A percentile compares a stretch with the other conserved stretches of the same genome.
These are phyloP conservation scores for Lumbricus terrestris DNA, from an alignment of 2,888 invertebrate species.

Conservation along the genomic window DNA sequence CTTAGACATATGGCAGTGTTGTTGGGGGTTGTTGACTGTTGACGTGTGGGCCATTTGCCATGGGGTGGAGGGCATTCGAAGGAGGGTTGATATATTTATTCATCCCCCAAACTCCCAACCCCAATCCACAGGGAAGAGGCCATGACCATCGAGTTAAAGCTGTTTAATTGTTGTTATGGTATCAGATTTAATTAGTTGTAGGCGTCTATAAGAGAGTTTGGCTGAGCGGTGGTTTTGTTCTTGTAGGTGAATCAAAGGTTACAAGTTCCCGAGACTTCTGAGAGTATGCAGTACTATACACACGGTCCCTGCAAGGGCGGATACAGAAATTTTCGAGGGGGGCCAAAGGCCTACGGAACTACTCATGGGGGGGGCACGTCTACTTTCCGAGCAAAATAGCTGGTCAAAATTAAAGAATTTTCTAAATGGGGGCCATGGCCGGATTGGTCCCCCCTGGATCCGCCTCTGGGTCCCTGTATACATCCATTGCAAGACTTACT, in stretches of 20 bases:
- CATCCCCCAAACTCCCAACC: neutral
- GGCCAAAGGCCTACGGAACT: too few relatives aligned
- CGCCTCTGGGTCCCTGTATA: too few relatives aligned
- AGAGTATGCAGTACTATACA: neutral
- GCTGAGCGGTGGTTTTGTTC: neutral
- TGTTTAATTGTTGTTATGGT: neutral
- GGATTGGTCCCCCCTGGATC: too few relatives aligned
- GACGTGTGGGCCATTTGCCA: neutral
- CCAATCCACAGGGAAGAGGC: neutral
- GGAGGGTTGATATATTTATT: neutral
- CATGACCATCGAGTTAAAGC: neutral
- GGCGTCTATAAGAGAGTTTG: neutral
- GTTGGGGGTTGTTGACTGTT: too few relatives aligned
- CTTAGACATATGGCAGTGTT: too few relatives aligned
- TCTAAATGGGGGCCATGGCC: too few relatives aligned
- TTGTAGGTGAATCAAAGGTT: neutral
- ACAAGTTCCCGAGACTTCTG: neutral
- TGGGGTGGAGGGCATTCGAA: neutral
- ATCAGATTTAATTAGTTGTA: neutral
- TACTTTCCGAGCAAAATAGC: too few relatives aligned
- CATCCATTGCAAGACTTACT: too few relatives aligned
- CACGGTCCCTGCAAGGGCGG: too few relatives aligned
- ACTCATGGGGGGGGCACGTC: too few relatives aligned
- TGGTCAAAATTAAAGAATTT: too few relatives aligned
- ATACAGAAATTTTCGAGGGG: too few relatives aligned